These are phyloP conservation scores for Botrylloides violaceus DNA, from an alignment of 23 tunicate genomes.

Conservation along the genomic window DNA sequence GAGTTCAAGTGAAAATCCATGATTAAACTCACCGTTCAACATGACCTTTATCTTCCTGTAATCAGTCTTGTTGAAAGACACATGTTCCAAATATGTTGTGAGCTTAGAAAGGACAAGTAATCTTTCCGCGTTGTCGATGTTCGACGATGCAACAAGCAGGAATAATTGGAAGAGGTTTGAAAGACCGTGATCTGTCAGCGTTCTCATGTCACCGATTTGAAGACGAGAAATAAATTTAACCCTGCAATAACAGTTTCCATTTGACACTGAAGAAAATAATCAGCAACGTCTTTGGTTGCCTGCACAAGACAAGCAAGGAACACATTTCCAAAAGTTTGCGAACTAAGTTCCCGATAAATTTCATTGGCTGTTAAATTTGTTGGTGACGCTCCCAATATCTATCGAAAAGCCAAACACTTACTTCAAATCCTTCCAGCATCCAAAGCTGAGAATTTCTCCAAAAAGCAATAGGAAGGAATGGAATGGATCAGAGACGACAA, in stretches of 20 bases:
- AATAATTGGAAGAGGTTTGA: not conserved
- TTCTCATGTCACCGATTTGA: constrained; percentile 3
- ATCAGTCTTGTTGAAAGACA: constrained; percentile 3
- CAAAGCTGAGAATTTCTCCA: not conserved
- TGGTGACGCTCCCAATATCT: no score
- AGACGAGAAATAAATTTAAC: constrained; percentile 5
- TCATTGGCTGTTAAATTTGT: no score
- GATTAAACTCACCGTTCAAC: constrained; percentile 3
- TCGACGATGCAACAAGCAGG: not conserved
- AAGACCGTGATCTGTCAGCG: constrained; percentile 7
- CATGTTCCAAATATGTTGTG: not conserved
- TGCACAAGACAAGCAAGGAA: no score
- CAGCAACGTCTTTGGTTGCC: no score
- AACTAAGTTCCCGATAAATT: no score
- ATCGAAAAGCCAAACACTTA: no score
- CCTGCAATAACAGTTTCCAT: not conserved
- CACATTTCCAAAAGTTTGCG: no score
- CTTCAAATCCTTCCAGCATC: constrained; percentile 7
- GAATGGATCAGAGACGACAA: not conserved
- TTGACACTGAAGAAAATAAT: not conserved
- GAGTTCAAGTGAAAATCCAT: no score
- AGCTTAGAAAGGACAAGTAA: not conserved
- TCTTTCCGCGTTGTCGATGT: not conserved
- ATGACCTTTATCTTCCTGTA: constrained; percentile 22
- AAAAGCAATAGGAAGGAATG: not conserved